Base-by-base conservation (phyloP, 30 jellyfish, hydroid and myxozoan genomes). In the Aurelia aurita region DNA sequence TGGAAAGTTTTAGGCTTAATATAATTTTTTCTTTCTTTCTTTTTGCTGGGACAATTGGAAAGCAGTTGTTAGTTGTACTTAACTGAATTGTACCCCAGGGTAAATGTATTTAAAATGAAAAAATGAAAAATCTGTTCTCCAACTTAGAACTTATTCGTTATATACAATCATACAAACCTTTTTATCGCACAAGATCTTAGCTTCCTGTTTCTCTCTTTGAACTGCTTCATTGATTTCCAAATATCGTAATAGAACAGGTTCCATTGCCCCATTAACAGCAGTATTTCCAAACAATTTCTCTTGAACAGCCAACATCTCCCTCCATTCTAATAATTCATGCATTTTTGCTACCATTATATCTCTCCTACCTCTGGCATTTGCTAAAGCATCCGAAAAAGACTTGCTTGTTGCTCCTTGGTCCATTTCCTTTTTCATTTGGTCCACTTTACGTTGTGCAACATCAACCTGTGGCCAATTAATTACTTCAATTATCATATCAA, bases 381-480 rank as follows among this genome's bases (percentile, higher is more conserved):
- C 85, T 58, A 91, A 84, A 25, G 70, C 62, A 15, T 87, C 70
- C 11, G 79, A 13, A 53, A 46, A 10, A 20, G 65, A 61, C 47
- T 23, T 20, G 57, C 77, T 59, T 20, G 76, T 18, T 22, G 88
- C 92, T 9, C 95, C 95, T 3, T 54, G 59, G 32, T 29, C 58
- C 72, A 62, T 58, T 47, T 44, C 70, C 34, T 34, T 43, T 57
- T 91, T 91, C 11, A 86, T 47, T 21, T 8, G 27, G 59, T 91
- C 91, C 7, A 91, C 98, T 59, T 58, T 57, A 21, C 59, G 51
- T 55, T 86, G 95, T 12, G 91, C 91, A 12, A 23, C 47, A 57
- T 91, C 95, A 46, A 91, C 80, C 98, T 91, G 67, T 3, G 28
- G 63, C 27, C 29, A 55, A 53, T 9, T n/a, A n/a, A n/a, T n/a